phyloP scores from a whole-genome alignment of 2,888 invertebrate species.

The Serrognathus titanus region DNA sequence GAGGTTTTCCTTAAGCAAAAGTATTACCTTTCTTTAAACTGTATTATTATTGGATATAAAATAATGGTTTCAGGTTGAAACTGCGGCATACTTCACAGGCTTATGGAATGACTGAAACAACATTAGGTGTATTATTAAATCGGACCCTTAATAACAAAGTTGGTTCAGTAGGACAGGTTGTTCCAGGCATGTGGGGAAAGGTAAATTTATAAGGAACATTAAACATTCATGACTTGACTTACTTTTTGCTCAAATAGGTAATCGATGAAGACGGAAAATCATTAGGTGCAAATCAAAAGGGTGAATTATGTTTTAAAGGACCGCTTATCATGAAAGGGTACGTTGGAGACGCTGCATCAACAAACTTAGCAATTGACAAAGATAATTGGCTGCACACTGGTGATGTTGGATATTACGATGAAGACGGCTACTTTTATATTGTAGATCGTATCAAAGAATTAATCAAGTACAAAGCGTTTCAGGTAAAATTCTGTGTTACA shows the following conservation, averaged over 20 bases:
- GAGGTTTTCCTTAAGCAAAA: conserved; percentile 58
- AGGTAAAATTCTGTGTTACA: conserved; percentile 53
- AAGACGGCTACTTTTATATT: conserved; percentile 75
- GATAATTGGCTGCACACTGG: conserved; percentile 81
- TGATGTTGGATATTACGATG: conserved; percentile 81
- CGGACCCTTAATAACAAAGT: conserved; percentile 47
- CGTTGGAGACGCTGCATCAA: conserved; percentile 66
- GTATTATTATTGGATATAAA: conserved; percentile 29
- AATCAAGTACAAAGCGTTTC: conserved; percentile 87
- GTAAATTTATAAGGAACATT: conserved; percentile 29
- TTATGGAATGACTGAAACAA: conserved; percentile 79
- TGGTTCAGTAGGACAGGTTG: conserved; percentile 66
- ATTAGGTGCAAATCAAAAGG: conserved; percentile 64
- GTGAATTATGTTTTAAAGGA: conserved; percentile 83
- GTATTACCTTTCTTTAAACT: conserved; percentile 36
- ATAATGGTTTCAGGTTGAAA: conserved; percentile 38
- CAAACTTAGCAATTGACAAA: conserved; percentile 63
- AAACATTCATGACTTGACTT: neutral
- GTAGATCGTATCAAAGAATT: conserved; percentile 88
- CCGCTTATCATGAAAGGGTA: conserved; percentile 73
- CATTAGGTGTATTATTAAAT: conserved; percentile 55
- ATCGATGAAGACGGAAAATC: conserved; percentile 62
- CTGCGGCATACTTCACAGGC: conserved; percentile 63
- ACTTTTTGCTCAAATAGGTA: conserved; percentile 37
- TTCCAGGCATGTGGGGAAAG: conserved; percentile 65